Evolutionary conservation across 2,797 vertebrate species (phyloP).

Genomic region (Falco biarmicus): DNA sequence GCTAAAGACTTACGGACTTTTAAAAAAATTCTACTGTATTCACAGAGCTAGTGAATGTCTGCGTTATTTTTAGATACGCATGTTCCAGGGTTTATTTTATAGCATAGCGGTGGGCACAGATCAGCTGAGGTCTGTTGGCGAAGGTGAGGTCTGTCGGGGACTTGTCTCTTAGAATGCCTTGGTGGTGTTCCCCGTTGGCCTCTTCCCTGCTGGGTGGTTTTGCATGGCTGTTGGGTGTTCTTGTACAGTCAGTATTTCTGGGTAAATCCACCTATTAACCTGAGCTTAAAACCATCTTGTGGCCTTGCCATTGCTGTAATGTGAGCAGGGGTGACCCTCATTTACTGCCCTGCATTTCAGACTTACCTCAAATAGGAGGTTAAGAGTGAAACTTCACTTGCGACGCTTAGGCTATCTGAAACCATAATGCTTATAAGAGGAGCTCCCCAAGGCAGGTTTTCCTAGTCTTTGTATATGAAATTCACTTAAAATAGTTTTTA

Average conservation of each 20-base stretch:
- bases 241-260: not conserved
- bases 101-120: rapidly evolving
- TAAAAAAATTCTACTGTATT: rapidly evolving
- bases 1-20: not conserved
- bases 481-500: not conserved
- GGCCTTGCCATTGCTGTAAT: not conserved
- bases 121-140: not conserved
- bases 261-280: not conserved
- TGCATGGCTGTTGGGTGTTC: rapidly evolving
- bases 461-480: not conserved
- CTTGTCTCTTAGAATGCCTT: not conserved
- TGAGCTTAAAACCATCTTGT: not conserved
- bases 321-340: rapidly evolving
- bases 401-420: not conserved
- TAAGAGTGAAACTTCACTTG: not conserved
- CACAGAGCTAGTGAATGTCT: not conserved
- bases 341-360: not conserved
- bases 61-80: rapidly evolving
- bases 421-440: not conserved
- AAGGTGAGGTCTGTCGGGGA: not conserved
- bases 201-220: not conserved
- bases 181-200: rapidly evolving
- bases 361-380: not conserved
- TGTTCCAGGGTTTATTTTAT: not conserved
- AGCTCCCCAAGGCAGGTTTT: not conserved